These are phyloP conservation scores for Ips typographus DNA, from an alignment of 1,140 invertebrate genomes.

Conservation along the genomic window DNA sequence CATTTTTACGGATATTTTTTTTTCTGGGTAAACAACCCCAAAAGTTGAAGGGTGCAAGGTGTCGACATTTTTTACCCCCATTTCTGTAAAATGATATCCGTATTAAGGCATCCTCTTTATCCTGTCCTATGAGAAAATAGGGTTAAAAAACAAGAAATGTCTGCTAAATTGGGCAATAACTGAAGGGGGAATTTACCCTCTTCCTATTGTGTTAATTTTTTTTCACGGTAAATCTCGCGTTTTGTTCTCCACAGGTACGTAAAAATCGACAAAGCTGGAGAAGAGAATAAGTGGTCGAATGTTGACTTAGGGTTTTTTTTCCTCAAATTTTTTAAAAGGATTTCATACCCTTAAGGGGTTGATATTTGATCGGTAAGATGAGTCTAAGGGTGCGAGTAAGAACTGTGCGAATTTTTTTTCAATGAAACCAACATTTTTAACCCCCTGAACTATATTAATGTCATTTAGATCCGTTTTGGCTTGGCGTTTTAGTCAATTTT, in stretches of 20 bases:
- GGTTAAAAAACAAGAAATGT: slow-evolving; percentile 19
- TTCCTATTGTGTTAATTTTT: slow-evolving; percentile 29
- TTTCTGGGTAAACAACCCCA: slow-evolving; percentile 30
- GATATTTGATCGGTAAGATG: slow-evolving; percentile 20
- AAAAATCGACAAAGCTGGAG: slow-evolving; percentile 20
- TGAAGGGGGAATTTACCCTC: slow-evolving; percentile 9
- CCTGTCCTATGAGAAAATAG: slow-evolving; percentile 40
- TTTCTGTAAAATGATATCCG: slow-evolving; percentile 42
- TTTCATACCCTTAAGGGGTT: slow-evolving; percentile 19
- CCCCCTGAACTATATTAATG: background rate
- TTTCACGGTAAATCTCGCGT: slow-evolving; percentile 27
- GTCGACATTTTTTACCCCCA: slow-evolving; percentile 36
- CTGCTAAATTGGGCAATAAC: slow-evolving; percentile 44
- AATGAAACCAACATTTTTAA: background rate
- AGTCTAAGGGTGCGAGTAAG: slow-evolving; percentile 1
- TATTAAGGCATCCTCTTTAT: slow-evolving; percentile 35
- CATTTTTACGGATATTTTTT: slow-evolving; percentile 36
- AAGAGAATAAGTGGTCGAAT: slow-evolving; percentile 24
- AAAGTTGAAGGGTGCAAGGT: slow-evolving; percentile 30
- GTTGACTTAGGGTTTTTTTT: slow-evolving; percentile 36
- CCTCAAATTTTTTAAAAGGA: slow-evolving; percentile 19
- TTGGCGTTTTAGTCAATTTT: no score
- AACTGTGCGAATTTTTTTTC: slow-evolving; percentile 23
- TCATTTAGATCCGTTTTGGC: no score
- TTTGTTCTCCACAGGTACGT: slow-evolving; percentile 23